Evolutionary conservation across 2,113 vertebrate species (phyloP), one percentile per base, ranked within the genome.

Genomic region (Pterocles gutturalis): DNA sequence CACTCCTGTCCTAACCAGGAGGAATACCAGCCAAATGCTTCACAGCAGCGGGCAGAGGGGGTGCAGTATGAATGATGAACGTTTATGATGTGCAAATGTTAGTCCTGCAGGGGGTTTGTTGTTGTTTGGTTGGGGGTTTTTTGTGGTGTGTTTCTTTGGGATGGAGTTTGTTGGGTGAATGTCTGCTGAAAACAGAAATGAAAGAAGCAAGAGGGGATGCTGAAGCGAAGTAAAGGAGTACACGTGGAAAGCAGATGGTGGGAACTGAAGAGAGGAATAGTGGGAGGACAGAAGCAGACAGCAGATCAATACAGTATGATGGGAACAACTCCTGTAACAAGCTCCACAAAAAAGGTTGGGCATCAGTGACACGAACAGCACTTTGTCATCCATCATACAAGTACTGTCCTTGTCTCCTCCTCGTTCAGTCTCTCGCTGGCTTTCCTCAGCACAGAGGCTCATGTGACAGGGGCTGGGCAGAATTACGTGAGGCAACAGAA

Each of bases 291-390:
- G 45, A 72, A 54, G 62, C 53, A 92, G 77, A 75, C 31, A 93
- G 69, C 24, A 67, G 65, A 94, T 87, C 80, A 75, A 82, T 82
- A 72, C 29, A 72, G 21, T 45, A 65, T 48, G n/a, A 93, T 65
- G 57, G 61, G 38, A 84, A 89, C 55, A 87, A 81, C 34, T 75
- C 62, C 53, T 92, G 76, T 55, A 95, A 90, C 51, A 92, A 90
- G 29, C 20, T 53, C 54, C 46, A 53, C 77, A 71, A 81, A 66
- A 81, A 34, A 6, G 1, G 22, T 46, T 54, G 43, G 45, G 17
- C 51, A 95, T 46, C 46, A 66, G 34, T 57, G 36, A 66, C 43
- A 80, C 3, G 15, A 90, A 58, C 36, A 83, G 31, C 43, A 92
- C 17, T 71, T 77, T 71, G 58, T 77, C 25, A 81, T 66, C 22